phyloP scores from a whole-genome alignment of 2,888 invertebrate species.

The Dascillus cervinus region DNA sequence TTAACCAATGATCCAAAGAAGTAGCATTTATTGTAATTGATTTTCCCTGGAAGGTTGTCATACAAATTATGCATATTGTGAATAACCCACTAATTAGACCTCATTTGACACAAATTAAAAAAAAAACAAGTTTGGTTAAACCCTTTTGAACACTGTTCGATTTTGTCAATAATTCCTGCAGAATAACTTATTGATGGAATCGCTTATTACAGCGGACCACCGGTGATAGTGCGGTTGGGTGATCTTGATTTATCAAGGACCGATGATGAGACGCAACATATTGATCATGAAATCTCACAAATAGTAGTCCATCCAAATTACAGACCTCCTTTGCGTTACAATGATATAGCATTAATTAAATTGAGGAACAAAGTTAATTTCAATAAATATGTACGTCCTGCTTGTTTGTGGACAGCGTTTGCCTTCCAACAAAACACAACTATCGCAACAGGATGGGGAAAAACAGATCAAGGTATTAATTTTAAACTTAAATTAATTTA shows the following conservation, averaged over 20 bases:
- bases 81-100: too few species aligned
- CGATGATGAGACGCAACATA: conserved; percentile 46
- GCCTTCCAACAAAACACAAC: conserved; percentile 41
- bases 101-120: too few species aligned
- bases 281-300: conserved; percentile 41
- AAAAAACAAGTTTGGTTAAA: too few species aligned
- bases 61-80: too few species aligned
- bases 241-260: conserved; percentile 47
- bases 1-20: too few species aligned
- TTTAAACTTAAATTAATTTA: conserved; percentile 2
- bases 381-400: conserved; percentile 50
- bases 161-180: too few species aligned
- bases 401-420: conserved; percentile 50
- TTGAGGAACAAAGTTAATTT: conserved; percentile 42
- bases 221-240: conserved; percentile 49
- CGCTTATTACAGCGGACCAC: conserved; percentile 38
- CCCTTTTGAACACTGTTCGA: too few species aligned
- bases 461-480: conserved; percentile 13
- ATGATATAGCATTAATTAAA: conserved; percentile 60
- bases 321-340: conserved; percentile 47
- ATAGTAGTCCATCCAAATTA: conserved; percentile 51
- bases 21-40: too few species aligned
- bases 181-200: too few species aligned
- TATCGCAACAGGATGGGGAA: conserved; percentile 61
- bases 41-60: too few species aligned